Conservation (phyloP, 2,888 invertebrate species). For the Therioaphis trifolii region DNA sequence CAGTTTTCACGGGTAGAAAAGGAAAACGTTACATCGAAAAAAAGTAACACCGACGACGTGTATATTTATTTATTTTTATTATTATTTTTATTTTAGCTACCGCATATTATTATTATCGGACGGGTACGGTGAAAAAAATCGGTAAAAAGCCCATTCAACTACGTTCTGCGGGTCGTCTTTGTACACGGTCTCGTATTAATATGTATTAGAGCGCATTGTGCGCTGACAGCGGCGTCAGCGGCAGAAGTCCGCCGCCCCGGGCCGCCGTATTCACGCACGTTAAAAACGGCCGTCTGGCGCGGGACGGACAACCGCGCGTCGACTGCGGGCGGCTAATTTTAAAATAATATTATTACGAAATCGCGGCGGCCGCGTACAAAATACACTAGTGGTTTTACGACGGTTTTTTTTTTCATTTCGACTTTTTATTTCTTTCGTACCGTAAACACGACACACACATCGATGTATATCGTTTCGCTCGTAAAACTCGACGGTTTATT, state of each 20-base stretch:
- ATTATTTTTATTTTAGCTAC: neutral
- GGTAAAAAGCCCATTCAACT: neutral
- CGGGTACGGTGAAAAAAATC: neutral
- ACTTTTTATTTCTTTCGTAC: neutral
- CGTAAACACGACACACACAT: neutral
- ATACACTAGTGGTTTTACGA: too few species aligned
- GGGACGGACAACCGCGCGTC: neutral
- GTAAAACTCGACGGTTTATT: neutral
- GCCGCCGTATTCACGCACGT: too few species aligned
- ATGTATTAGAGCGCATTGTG: neutral
- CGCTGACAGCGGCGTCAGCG: too few species aligned
- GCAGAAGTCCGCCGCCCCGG: neutral
- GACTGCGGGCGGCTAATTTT: neutral
- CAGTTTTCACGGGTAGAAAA: neutral
- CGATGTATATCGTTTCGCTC: neutral
- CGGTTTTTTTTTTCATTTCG: neutral
- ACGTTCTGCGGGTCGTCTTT: neutral
- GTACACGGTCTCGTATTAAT: neutral
- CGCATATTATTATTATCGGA: neutral
- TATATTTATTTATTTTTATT: neutral
- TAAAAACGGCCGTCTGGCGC: too few species aligned
- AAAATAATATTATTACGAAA: neutral
- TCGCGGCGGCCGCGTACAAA: neutral
- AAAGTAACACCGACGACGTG: conserved; percentile 3
- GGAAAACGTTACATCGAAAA: conserved; percentile 11